Evolutionary conservation across 2,113 vertebrate genomes (phyloP), one percentile per base, ranked within the genome.

Genomic region (Aspiorhynchus laticeps): DNA sequence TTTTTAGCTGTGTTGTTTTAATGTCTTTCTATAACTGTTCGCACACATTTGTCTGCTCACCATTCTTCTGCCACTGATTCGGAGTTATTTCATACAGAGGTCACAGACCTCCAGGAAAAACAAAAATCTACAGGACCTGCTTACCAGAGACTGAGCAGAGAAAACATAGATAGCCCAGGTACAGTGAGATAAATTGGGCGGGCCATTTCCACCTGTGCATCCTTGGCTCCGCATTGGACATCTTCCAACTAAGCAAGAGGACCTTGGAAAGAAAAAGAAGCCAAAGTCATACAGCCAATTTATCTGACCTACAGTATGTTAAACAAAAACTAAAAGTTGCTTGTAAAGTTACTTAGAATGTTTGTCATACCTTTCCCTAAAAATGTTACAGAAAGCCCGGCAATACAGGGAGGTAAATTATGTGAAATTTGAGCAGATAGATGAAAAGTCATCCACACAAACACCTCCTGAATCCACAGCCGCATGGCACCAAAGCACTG

Each of bases 81-180:
- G 0, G 43, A 77, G 75, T 8, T 5, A 81, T 84, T 73, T 89
- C 65, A 24, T 24, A 75, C 15, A 77, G 10, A 56, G 17, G 12
- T 26, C 38, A n/a, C 71, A 75, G 41, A 48, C 3, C 46, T 48
- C 4, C 46, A 48, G 46, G 46, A 46, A 46, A 12, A 5, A 38
- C n/a, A 14, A 8, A 59, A 14, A 3, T 26, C 38, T 43, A 80
- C 7, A 15, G 0, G 28, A 67, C 17, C 12, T 21, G 26, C 74
- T 89, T 93, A 95, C 95, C 94, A 92, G 94, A 80, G 51, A 90
- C 84, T 31, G 91, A 81, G 71, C 88, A 89, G 86, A 94, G 21
- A 83, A 93, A 89, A 87, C 90, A 89, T 85, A 94, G 88, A 89
- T 86, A 94, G 92, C 90, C 91, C 90, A 95, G 92, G 74, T 73